Evolutionary conservation across 2,888 invertebrate genomes (phyloP), one percentile per base, ranked within the genome.

Genomic region (Ormyrus pomaceus): DNA sequence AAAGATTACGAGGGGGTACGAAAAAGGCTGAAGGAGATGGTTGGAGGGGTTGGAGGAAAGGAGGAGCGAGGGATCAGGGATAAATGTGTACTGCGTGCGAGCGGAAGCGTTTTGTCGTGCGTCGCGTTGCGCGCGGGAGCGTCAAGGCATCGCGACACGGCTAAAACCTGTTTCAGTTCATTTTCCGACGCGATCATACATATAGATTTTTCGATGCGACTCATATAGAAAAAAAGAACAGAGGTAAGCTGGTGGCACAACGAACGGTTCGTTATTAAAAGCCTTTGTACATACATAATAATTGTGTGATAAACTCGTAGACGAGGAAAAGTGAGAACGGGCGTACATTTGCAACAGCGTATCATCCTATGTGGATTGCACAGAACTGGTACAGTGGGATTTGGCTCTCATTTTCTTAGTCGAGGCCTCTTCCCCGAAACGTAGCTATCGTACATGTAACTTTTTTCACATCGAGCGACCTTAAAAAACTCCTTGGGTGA

Each of bases 211-310:
- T 64, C 48, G 64, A 48, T 64, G 64, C 64, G 64, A 48, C 46
- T 46, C n/a, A 55, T 11, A 10, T 9, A 56, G 5, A 56, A n/a
- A 19, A 71, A 6, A 65, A 6, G 11, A 58, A 61, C 9, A 46
- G 1, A 56, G 34, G 13, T 7, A 53, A 11, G 66, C 9, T 8
- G 55, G n/a, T 45, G 70, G 79, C 62, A 79, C 81, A 81, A 79
- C 79, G 79, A 79, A 81, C 61, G 76, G 51, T 69, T 74, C 66
- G 74, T 81, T 70, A 80, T 53, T 48, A 56, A 56, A 78, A 78
- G 81, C 79, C 81, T 81, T 81, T 81, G 81, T 81, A 81, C 72
- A 80, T 79, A 81, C 59, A 75, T 71, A 55, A 72, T 59, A 51
- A 59, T 73, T 73, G 73, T 56, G 71, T 68, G 80, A 80, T 79